Evolutionary conservation across 2,797 vertebrate species (phyloP), one percentile per base, ranked within the genome.

Genomic region (Sebastes steindachneri): DNA sequence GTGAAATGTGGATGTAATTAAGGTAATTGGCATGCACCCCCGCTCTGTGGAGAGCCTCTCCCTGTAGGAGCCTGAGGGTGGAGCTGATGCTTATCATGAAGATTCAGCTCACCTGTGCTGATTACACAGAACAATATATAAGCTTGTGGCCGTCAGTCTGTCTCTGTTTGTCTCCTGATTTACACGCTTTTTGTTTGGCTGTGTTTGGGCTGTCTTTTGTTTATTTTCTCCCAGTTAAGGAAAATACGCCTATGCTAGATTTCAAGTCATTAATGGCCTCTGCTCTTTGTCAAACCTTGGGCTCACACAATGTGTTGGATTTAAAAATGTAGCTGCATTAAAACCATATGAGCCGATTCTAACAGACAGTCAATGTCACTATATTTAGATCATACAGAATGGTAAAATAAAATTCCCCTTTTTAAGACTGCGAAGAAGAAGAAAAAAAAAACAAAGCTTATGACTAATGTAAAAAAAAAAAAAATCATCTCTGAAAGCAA

Each of bases 91-190:
- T 45, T 17, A 51, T 75, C 48, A 25, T 28, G 14, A 7, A 28
- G 69, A 64, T 68, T 77, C 2, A 28, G 35, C 9, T 66, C 65
- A 62, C 74, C 48, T 73, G 64, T 33, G 55, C 77, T 41, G 51
- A 54, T 62, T 35, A 29, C 45, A 65, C 28, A 63, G 3, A 11
- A 51, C 6, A 23, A 23, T 4, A 26, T 4, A 26, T 28, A 23
- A 64, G 29, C 57, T 29, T 35, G 11, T 35, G 11, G 15, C 31
- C 1, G 1, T 10, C 1, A 25, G 8, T 0, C 21, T 41, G 7
- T 41, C n/a, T 63, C 48, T 41, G 33, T 48, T 63, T 37, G 26
- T 65, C 26, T 57, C 7, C 7, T 21, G 55, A 8, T 2, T 17
- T 5, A 1, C 37, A 37, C 2, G 2, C 23, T 55, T 29, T 19